Evolutionary conservation across 2,797 vertebrate species (phyloP).

Genomic region (Coluber constrictor): DNA sequence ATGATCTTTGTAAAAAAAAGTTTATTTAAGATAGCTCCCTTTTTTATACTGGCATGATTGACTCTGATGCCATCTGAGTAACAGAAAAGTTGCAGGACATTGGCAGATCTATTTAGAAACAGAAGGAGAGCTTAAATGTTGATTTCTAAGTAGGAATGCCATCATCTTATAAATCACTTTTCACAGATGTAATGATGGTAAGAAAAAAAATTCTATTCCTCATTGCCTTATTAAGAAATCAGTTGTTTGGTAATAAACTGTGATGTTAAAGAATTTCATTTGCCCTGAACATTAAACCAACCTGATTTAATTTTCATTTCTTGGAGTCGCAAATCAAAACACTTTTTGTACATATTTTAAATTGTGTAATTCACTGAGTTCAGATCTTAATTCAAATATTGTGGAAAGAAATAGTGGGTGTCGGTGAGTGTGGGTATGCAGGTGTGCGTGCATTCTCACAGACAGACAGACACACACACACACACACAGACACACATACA

Average conservation of each 20-base stretch:
- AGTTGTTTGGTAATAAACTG: neutral
- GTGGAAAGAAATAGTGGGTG: no score
- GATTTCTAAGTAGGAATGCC: neutral
- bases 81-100: slow-evolving; percentile 7
- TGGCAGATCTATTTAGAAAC: neutral
- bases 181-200: neutral
- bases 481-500: no score
- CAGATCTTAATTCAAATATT: neutral
- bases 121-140: neutral
- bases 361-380: neutral
- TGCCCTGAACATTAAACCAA: neutral
- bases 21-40: neutral
- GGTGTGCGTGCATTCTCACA: no score
- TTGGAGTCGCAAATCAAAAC: neutral
- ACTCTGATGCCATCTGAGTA: slow-evolving; percentile 5
- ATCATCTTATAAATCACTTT: neutral
- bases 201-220: neutral
- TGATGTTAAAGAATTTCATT: neutral
- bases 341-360: neutral
- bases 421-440: no score
- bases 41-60: neutral
- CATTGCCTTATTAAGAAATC: neutral
- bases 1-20: neutral
- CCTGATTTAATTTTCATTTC: neutral
- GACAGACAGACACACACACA: no score